phyloP scores from a whole-genome alignment of 2,113 vertebrate species.

The Nesogale talazaci region DNA sequence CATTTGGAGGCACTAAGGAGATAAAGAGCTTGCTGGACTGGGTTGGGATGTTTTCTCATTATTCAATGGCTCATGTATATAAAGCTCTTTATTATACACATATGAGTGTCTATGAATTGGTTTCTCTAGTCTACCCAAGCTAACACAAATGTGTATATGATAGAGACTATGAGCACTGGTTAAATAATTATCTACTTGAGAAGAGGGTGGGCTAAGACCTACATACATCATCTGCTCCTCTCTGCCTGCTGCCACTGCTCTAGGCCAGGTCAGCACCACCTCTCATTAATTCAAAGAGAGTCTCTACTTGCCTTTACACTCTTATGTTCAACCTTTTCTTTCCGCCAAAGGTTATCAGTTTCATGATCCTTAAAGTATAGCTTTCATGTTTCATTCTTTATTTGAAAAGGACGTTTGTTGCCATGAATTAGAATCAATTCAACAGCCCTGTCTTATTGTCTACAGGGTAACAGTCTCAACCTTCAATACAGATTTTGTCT shows the following conservation, averaged over 20 bases:
- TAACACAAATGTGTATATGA: neutral
- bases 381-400: constrained; percentile 3
- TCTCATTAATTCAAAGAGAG: neutral
- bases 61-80: no score
- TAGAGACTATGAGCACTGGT: neutral
- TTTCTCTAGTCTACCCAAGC: no score
- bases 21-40: no score
- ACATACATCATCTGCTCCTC: neutral
- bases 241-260: neutral
- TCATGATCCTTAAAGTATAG: neutral
- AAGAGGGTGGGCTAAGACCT: neutral
- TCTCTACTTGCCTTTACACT: neutral
- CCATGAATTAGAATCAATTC: neutral
- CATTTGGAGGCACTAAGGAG: no score
- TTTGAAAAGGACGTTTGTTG: no score
- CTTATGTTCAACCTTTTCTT: neutral
- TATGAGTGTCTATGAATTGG: no score
- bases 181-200: neutral
- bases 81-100: no score
- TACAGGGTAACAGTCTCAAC: constrained; percentile 9
- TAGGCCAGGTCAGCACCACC: neutral
- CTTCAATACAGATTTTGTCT: neutral
- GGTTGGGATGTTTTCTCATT: no score
- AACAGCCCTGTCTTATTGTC: neutral
- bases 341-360: neutral